Evolutionary conservation across 1,140 invertebrate species (phyloP).

Genomic region (Meloidogyne hapla): DNA sequence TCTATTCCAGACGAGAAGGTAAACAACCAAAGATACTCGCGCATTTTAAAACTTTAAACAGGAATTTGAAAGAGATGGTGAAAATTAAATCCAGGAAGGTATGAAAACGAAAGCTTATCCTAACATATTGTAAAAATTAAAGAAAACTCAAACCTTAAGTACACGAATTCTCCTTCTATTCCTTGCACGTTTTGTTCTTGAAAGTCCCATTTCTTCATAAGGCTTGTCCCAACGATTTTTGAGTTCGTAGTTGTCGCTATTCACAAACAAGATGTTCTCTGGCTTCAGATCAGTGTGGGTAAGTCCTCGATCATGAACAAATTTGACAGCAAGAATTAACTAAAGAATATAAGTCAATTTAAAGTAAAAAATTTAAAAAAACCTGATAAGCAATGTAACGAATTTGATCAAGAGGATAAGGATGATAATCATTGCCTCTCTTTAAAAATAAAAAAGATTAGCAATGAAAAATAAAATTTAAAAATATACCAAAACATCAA

Average conservation of each 20-base stretch:
- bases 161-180: conserved; percentile 9
- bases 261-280: conserved; percentile 69
- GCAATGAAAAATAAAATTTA: background rate
- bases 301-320: background rate
- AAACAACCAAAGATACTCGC: too few relatives aligned
- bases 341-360: background rate
- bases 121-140: too few relatives aligned
- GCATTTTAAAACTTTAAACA: too few relatives aligned
- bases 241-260: conserved; percentile 79
- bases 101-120: too few relatives aligned
- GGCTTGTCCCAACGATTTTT: background rate
- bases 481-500: conserved; percentile 78
- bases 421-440: conserved; percentile 97
- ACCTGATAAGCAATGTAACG: conserved; percentile 94
- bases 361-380: conserved; percentile 69
- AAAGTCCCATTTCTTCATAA: conserved; percentile 66
- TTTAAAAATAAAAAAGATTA: background rate
- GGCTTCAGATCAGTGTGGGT: conserved; percentile 98
- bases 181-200: conserved; percentile 72
- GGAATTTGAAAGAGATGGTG: too few relatives aligned
- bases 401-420: conserved; percentile 92
- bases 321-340: conserved; percentile 78
- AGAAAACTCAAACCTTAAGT: conserved; percentile 8
- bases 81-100: too few relatives aligned
- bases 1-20: too few relatives aligned